A percentile compares a stretch with the other conserved stretches of the same genome.
phyloP scores from a whole-genome alignment of 1,140 invertebrate genomes.

The Trypoxylus dichotomus region DNA sequence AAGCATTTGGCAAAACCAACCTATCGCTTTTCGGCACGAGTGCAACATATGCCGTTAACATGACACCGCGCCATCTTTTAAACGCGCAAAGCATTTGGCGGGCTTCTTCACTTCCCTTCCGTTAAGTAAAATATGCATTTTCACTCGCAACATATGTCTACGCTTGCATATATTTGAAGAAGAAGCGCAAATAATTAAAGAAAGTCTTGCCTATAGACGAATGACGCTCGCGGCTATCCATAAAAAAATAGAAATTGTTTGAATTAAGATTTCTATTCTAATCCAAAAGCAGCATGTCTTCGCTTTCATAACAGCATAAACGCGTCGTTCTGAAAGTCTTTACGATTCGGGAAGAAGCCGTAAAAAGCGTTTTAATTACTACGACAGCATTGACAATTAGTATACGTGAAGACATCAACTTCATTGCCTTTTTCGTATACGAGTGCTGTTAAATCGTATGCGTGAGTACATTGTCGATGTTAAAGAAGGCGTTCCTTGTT shows the following conservation, averaged over 20 bases:
- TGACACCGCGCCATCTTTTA: conserved; percentile 12
- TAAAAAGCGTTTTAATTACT: neutral
- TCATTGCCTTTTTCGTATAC: neutral
- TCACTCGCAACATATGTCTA: neutral
- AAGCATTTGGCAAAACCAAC: neutral
- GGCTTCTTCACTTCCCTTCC: conserved; percentile 5
- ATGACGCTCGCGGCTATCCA: neutral
- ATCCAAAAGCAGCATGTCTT: neutral
- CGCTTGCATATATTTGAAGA: neutral
- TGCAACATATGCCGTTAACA: neutral
- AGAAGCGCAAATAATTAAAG: neutral
- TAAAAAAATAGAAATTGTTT: neutral
- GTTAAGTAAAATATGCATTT: neutral
- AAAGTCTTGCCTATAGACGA: neutral
- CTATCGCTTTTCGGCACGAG: neutral
- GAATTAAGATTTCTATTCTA: neutral
- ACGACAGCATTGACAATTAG: neutral
- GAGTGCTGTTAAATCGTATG: neutral
- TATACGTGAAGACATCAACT: neutral
- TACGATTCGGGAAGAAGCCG: neutral
- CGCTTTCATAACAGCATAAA: neutral
- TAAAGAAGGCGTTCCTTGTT: conserved; percentile 5
- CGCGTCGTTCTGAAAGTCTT: neutral
- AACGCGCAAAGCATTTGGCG: neutral
- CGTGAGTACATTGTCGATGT: neutral